These are phyloP conservation scores for Boleophthalmus pectinirostris DNA, from an alignment of 2,113 vertebrate genomes.

Conservation along the genomic window DNA sequence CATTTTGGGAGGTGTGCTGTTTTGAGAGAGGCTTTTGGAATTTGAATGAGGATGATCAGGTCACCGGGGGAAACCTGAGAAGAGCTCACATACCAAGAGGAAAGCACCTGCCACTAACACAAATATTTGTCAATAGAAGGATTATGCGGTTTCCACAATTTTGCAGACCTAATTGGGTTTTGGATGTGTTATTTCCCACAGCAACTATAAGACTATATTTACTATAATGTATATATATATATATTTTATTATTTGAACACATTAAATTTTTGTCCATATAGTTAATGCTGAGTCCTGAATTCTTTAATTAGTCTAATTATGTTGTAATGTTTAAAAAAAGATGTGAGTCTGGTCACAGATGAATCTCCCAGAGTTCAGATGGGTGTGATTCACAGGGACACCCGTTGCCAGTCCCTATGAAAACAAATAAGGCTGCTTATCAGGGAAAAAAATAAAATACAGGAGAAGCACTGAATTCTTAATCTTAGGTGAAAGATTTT, in stretches of 20 bases:
- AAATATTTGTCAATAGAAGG: neutral
- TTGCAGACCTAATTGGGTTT: neutral
- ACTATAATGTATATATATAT: no score
- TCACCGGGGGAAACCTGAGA: constrained; percentile 19
- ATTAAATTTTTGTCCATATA: no score
- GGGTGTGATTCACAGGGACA: no score
- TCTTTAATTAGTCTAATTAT: no score
- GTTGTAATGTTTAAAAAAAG: neutral
- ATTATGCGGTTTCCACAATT: neutral
- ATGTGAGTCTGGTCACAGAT: no score
- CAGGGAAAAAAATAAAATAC: no score
- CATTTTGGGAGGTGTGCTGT: constrained; percentile 23
- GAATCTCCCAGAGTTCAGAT: no score
- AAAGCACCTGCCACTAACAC: constrained; percentile 2
- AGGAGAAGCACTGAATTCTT: no score
- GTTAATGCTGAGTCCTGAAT: no score
- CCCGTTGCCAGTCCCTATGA: no score
- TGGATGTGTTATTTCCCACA: neutral
- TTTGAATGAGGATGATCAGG: constrained; percentile 30
- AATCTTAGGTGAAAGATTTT: no score
- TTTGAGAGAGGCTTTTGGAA: constrained; percentile 30
- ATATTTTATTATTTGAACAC: neutral
- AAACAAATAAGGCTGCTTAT: no score
- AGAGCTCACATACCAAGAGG: constrained; percentile 5
- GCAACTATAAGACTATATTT: neutral